Evolutionary conservation across 92 coral and sea anemone genomes (phyloP).

Genomic region (Palythoa heliodiscus): DNA sequence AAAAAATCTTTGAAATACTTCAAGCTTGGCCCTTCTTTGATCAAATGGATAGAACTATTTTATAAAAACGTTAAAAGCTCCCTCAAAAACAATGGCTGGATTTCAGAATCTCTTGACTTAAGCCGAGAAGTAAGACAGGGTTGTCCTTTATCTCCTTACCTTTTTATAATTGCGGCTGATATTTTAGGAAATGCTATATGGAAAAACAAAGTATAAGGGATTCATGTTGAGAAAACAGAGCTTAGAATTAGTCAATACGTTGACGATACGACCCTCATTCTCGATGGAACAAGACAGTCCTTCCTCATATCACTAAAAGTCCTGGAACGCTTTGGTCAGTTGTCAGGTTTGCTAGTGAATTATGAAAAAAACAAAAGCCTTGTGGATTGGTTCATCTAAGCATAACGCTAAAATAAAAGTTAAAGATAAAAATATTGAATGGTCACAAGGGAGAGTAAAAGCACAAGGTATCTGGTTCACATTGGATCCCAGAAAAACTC

Average conservation of each 20-base stretch:
- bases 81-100: no score
- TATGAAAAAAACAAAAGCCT: neutral
- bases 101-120: neutral
- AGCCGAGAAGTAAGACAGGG: conserved; percentile 18
- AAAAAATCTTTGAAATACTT: conserved; percentile 7
- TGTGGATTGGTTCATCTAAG: conserved; percentile 27
- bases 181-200: no score
- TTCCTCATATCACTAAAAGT: neutral
- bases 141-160: conserved; percentile 7
- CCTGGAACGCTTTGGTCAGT: conserved; percentile 25
- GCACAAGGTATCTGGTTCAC: neutral
- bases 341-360: conserved; percentile 8
- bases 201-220: no score
- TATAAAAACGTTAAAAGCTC: no score
- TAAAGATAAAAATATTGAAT: neutral
- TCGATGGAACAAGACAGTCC: neutral
- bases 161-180: neutral
- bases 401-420: conserved; percentile 12
- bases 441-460: neutral
- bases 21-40: neutral
- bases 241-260: conserved; percentile 1
- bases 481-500: neutral
- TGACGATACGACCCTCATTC: no score
- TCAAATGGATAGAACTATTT: conserved; percentile 4
- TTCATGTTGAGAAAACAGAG: neutral